Evolutionary conservation across 2,797 vertebrate species (phyloP).

Genomic region (Hozukius guyotensis): DNA sequence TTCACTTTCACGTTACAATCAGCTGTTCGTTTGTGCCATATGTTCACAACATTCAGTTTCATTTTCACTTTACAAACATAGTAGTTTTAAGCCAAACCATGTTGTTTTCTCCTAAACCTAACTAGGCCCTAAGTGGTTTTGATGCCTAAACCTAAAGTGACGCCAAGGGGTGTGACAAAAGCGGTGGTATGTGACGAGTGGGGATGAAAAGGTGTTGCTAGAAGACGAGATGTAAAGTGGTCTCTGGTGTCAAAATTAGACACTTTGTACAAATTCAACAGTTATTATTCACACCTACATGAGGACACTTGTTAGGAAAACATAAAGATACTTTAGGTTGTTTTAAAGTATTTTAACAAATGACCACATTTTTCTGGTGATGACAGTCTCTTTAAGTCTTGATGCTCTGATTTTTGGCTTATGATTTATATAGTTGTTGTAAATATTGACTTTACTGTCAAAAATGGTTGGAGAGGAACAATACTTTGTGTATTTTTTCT

Average conservation of each 20-base stretch:
- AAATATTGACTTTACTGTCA: background rate
- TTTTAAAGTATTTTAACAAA: background rate
- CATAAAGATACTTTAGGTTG: background rate
- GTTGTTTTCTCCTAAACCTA: too few relatives aligned
- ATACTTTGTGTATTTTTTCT: background rate
- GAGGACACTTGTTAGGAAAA: background rate
- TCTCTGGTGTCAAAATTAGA: background rate
- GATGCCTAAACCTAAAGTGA: too few relatives aligned
- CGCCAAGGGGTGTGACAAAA: too few relatives aligned
- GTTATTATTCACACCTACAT: background rate
- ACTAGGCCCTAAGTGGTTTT: too few relatives aligned
- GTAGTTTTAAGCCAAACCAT: too few relatives aligned
- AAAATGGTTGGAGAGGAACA: background rate
- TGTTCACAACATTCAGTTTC: too few relatives aligned
- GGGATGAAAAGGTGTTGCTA: background rate
- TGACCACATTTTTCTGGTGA: background rate
- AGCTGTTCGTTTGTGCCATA: too few relatives aligned
- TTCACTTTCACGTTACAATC: too few relatives aligned
- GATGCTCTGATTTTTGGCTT: background rate
- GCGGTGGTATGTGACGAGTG: too few relatives aligned
- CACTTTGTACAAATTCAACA: background rate
- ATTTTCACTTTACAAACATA: too few relatives aligned
- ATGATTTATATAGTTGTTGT: background rate
- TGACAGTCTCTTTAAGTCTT: background rate
- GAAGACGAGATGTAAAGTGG: background rate